These are phyloP conservation scores for Falco novaeseelandiae DNA, from an alignment of 2,797 vertebrate genomes.

Conservation along the genomic window DNA sequence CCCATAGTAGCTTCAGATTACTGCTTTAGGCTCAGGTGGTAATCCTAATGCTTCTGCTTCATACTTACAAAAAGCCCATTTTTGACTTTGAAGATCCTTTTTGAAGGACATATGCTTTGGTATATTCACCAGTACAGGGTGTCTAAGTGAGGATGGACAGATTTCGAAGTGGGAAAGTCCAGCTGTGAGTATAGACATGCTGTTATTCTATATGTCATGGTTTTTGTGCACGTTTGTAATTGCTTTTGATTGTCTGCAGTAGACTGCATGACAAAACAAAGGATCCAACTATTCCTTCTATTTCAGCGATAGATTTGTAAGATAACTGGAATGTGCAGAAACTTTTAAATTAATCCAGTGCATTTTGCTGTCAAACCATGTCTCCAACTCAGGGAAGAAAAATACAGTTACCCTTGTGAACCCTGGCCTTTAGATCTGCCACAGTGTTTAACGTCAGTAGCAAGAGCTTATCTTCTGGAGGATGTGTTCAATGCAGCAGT, in stretches of 20 bases:
- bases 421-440: background rate
- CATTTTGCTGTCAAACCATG: background rate
- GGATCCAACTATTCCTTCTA: background rate
- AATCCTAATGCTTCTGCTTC: background rate
- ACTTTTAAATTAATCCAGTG: background rate
- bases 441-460: background rate
- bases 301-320: background rate
- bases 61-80: background rate
- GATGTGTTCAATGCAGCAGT: background rate
- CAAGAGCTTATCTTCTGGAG: background rate
- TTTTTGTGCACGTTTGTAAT: background rate
- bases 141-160: background rate
- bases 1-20: background rate
- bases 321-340: background rate
- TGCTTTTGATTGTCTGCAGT: background rate
- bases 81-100: background rate
- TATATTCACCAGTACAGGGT: background rate
- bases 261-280: background rate
- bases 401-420: background rate
- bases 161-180: background rate
- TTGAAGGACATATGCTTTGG: background rate
- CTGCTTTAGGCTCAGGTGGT: background rate
- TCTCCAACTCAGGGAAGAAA: background rate
- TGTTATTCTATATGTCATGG: background rate
- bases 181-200: accelerated